These are phyloP conservation scores for Proales similis DNA, from an alignment of 1,140 invertebrate species.

Conservation along the genomic window DNA sequence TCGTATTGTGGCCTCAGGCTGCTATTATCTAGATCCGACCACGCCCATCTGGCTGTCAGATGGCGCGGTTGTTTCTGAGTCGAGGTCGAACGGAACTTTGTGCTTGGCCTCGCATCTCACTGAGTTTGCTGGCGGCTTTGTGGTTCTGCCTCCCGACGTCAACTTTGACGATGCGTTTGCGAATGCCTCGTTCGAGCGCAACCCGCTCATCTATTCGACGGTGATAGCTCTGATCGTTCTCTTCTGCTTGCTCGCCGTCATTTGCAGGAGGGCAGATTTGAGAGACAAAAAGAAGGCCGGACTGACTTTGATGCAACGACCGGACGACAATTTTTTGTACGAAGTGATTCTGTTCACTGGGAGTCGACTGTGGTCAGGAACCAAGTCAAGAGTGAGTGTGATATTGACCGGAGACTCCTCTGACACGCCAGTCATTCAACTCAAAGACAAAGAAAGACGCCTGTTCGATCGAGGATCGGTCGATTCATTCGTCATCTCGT, in stretches of 20 bases:
- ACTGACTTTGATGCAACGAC: conserved; percentile 54
- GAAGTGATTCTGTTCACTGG: conserved; percentile 57
- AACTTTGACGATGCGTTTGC: conserved; percentile 51
- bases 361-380: conserved; percentile 49
- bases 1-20: conserved; percentile 30
- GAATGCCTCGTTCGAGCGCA: conserved; percentile 56
- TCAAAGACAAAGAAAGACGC: conserved; percentile 26
- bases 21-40: neutral
- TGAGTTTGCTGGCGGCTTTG: conserved; percentile 49
- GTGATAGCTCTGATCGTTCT: conserved; percentile 54
- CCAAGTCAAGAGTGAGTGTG: conserved; percentile 35
- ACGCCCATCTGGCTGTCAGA: neutral
- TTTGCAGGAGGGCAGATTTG: conserved; percentile 54
- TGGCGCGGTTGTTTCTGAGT: conserved; percentile 35
- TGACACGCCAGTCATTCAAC: conserved; percentile 3
- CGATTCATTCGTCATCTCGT: conserved; percentile 56
- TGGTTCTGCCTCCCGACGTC: conserved; percentile 50
- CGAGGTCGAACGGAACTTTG: conserved; percentile 38
- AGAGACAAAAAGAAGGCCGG: conserved; percentile 55
- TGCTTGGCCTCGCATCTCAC: conserved; percentile 51
- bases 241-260: conserved; percentile 53
- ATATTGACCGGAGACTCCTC: conserved; percentile 9
- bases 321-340: conserved; percentile 56
- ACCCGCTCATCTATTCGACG: conserved; percentile 57
- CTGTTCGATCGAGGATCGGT: conserved; percentile 46